Evolutionary conservation across 2,113 vertebrate genomes (phyloP).

Genomic region (Cettia cetti): DNA sequence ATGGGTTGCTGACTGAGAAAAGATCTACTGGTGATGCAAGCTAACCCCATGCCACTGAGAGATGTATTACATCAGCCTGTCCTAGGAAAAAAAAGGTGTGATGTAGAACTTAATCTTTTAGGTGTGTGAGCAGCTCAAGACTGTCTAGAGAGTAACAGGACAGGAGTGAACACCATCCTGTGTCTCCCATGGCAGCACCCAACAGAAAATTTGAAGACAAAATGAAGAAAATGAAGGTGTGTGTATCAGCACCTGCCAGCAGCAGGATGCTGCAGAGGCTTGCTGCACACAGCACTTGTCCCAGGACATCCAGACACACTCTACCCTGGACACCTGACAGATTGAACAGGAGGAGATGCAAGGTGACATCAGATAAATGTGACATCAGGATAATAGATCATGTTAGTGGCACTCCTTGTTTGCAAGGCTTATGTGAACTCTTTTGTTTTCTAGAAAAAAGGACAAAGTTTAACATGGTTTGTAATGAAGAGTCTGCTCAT

Average conservation of each 20-base stretch:
- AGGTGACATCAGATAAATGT: not conserved
- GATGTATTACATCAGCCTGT: not conserved
- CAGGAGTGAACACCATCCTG: not conserved
- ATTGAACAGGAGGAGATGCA: not conserved
- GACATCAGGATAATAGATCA: not conserved
- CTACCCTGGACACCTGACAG: not conserved
- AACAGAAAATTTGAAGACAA: not conserved
- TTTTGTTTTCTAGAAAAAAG: not conserved
- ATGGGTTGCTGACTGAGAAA: fast-evolving
- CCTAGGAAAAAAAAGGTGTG: not conserved
- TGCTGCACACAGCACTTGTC: not conserved
- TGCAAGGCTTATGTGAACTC: not conserved
- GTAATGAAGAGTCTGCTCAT: not conserved
- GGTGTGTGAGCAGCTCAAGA: not conserved
- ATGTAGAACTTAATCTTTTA: not conserved
- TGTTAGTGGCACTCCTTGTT: not conserved
- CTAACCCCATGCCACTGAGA: not conserved
- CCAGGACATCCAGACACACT: not conserved
- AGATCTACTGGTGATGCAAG: not conserved
- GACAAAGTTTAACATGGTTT: not conserved
- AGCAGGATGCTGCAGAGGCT: not conserved
- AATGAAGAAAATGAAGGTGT: not conserved
- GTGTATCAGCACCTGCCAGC: not conserved
- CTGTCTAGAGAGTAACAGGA: not conserved
- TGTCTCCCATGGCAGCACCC: not conserved